These are phyloP conservation scores for Oryzias javanicus DNA, from an alignment of 2,113 vertebrate species.

Conservation along the genomic window DNA sequence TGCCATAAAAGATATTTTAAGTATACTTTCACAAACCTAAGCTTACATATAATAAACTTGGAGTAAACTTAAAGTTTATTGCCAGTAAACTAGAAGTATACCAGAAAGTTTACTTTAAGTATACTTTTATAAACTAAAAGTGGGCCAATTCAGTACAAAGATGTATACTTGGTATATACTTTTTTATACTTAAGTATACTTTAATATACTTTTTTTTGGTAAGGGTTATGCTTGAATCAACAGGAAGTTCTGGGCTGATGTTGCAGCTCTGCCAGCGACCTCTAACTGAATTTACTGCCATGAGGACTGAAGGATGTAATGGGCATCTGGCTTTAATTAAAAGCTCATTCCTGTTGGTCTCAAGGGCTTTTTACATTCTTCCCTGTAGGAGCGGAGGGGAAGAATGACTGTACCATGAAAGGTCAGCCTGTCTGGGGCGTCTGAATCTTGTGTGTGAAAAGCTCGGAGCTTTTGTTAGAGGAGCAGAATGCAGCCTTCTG, in stretches of 20 bases:
- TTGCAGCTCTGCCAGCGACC: slow-evolving; percentile 12
- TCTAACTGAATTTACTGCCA: slow-evolving; percentile 21
- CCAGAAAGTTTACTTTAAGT: no score
- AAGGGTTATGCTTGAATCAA: no score
- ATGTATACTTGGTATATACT: no score
- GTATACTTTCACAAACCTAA: no score
- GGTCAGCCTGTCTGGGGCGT: slow-evolving; percentile 57
- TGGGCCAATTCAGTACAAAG: no score
- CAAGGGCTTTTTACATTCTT: slow-evolving; percentile 37
- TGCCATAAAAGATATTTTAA: no score
- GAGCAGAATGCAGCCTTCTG: slow-evolving; percentile 25
- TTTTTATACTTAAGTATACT: no score
- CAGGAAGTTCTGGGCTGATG: background rate
- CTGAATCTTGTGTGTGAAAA: slow-evolving; percentile 24
- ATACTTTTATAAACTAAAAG: no score
- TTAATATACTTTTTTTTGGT: no score
- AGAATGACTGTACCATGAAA: slow-evolving; percentile 48
- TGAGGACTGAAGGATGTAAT: slow-evolving; percentile 23
- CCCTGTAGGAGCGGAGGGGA: slow-evolving; percentile 32
- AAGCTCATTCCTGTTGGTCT: slow-evolving; percentile 45
- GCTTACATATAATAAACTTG: no score
- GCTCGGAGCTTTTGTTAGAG: slow-evolving; percentile 52
- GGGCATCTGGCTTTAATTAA: slow-evolving; percentile 56
- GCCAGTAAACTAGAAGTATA: no score
- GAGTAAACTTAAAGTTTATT: no score